Base-by-base conservation (phyloP, 2,888 invertebrate species). In the Chrysopilus asiliformis region DNA sequence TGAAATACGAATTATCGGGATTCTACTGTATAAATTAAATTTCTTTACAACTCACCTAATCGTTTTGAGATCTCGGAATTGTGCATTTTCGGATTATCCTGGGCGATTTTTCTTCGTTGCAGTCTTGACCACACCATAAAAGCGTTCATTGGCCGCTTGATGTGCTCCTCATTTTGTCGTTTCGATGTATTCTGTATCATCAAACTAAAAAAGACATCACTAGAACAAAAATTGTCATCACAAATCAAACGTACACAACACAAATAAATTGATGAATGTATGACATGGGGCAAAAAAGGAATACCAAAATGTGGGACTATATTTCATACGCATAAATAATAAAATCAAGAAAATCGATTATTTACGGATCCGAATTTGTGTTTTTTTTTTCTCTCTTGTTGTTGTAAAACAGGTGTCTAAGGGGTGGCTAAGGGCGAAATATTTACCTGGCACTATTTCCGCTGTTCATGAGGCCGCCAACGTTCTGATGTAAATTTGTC, bases 11-110 rank as follows among this genome's bases (percentile, higher is more conserved):
- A n/a, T n/a, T n/a, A n/a, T n/a, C n/a, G n/a, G n/a, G n/a, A n/a
- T n/a, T n/a, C n/a, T n/a, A n/a, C n/a, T n/a, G n/a, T n/a, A n/a
- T n/a, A n/a, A n/a, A n/a, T n/a, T n/a, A n/a, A n/a, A n/a, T n/a
- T n/a, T n/a, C n/a, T n/a, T n/a, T n/a, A n/a, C n/a, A n/a, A 66
- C 80, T 75, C 49, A 84, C 86, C 87, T 48, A 94, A 71, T 60
- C 91, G 67, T 61, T 94, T 94, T 7, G 87, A 89, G 49, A 95
- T 94, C 66, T 94, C 94, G 1, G 90, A 90, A 61, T 94, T 94
- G 65, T 94, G 94, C 94, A 94, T 94, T 69, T 95, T 94, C 1
- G 94, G 94, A 62, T 95, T 94, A 53, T 94, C 94, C 64, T 93
- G 91, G 0, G 94, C 93, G 52, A 95, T 95, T 67, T 93, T 93